Base-by-base conservation (phyloP, 1,140 invertebrate species). In the Philotrypesis tridentata region DNA sequence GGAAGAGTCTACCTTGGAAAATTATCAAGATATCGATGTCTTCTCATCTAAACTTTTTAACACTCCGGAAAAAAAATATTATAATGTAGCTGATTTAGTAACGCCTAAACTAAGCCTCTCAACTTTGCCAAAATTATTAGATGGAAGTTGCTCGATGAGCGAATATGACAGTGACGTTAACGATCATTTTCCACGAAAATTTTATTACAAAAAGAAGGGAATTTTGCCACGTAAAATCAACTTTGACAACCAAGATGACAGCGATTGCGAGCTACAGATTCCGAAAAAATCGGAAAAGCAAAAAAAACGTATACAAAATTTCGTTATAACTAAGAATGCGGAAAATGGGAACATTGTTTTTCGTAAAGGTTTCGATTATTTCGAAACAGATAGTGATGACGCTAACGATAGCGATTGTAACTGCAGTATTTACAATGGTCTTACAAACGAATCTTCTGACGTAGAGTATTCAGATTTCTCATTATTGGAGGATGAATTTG, bases 381-480 rank as follows among this genome's bases (percentile, higher is more conserved):
- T 37, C 9, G 74, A 65, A 14, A 65, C 48, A 65, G 48, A 48
- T n/a, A n/a, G n/a, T 12, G 73, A 76, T 17, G 63, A 12, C 63
- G 23, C 65, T 29, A 67, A 82, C 33, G 81, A 33, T 17, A 55
- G 7, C 21, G 37, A 74, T 48, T 80, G 37, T 83, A 75, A 76
- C 23, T 68, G 71, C 3, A 23, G 75, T 25, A 60, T 74, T 65
- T 61, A 61, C 1, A 63, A 83, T 74, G 25, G 63, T 63, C 48
- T 76, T 61, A 25, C 60, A 82, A 65, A 71, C 70, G 43, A 79
- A 29, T 81, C 23, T 80, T 61, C 60, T 0, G 23, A 33, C n/a
- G 43, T 29, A 4, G 68, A 74, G 23, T 77, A 71, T 43, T 65
- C 25, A 14, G 67, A 77, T 23, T 72, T 67, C 1, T 77, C 48